phyloP scores from a whole-genome alignment of 2,888 invertebrate species.

The Euproctis similis region DNA sequence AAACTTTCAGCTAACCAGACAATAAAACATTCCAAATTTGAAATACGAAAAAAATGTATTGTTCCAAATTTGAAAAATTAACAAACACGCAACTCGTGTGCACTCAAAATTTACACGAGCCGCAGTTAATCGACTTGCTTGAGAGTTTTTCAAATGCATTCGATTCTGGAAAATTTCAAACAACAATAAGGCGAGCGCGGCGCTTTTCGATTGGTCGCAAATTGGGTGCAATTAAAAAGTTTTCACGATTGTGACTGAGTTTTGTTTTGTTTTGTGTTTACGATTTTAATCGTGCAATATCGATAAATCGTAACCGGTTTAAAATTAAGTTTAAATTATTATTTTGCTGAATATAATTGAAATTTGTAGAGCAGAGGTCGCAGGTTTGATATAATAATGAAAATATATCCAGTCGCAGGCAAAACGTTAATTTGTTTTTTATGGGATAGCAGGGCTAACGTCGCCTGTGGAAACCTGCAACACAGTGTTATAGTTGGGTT shows the following conservation, averaged over 20 bases:
- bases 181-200: constrained; percentile 67
- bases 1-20: no score
- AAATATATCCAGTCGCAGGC: no score
- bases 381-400: no score
- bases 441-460: no score
- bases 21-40: neutral
- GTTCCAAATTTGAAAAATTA: constrained; percentile 20
- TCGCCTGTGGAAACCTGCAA: no score
- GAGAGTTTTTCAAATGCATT: constrained; percentile 44
- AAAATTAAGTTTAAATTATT: no score
- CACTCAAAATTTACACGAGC: constrained; percentile 44
- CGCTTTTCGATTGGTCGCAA: constrained; percentile 58
- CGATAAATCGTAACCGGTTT: neutral
- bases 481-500: no score
- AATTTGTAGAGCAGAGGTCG: no score
- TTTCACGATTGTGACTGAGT: constrained; percentile 31
- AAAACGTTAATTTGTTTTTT: no score
- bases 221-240: constrained; percentile 69
- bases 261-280: constrained; percentile 18
- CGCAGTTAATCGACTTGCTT: constrained; percentile 40
- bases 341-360: no score
- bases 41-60: constrained; percentile 6
- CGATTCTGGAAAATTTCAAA: constrained; percentile 43
- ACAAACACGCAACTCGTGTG: constrained; percentile 33
- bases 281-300: constrained; percentile 10